Conservation (phyloP, 2,888 invertebrate species). For the Cosmia pyralina region DNA sequence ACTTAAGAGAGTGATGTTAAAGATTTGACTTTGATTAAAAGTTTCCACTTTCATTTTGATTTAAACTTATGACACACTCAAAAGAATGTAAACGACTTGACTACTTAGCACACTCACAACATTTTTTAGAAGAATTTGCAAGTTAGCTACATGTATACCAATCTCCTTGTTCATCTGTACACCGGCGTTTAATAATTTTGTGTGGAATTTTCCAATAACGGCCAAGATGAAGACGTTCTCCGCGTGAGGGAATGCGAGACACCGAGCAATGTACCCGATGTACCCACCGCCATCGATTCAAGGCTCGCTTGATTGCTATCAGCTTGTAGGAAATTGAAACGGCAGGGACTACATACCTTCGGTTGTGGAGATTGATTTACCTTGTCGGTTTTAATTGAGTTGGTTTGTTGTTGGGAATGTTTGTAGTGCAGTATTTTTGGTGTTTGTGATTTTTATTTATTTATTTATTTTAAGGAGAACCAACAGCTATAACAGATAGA, state of each 20-base stretch:
- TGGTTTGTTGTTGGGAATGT: slow-evolving; percentile 9
- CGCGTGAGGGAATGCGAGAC: slow-evolving; percentile 71
- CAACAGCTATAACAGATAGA: too few species aligned
- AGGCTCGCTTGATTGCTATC: slow-evolving; percentile 55
- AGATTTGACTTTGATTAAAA: too few species aligned
- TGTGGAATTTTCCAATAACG: slow-evolving; percentile 80
- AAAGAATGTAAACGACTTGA: not conserved
- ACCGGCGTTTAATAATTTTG: slow-evolving; percentile 68
- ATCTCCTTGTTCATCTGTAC: slow-evolving; percentile 31
- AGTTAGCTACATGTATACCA: not conserved
- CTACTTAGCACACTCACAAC: not conserved
- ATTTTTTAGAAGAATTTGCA: not conserved
- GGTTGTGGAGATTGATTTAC: slow-evolving; percentile 39
- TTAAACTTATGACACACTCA: too few species aligned
- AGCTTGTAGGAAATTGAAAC: slow-evolving; percentile 58
- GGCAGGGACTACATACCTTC: slow-evolving; percentile 45
- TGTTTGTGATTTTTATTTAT: not conserved
- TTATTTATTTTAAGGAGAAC: too few species aligned
- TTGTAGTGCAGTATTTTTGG: not conserved
- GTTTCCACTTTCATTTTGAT: too few species aligned
- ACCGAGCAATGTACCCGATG: slow-evolving; percentile 60
- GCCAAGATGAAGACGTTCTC: slow-evolving; percentile 69
- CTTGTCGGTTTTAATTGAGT: slow-evolving; percentile 27
- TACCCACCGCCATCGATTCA: slow-evolving; percentile 46
- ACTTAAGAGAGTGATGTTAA: too few species aligned